phyloP scores from a whole-genome alignment of 1,140 invertebrate species.

The Euura lappo region DNA sequence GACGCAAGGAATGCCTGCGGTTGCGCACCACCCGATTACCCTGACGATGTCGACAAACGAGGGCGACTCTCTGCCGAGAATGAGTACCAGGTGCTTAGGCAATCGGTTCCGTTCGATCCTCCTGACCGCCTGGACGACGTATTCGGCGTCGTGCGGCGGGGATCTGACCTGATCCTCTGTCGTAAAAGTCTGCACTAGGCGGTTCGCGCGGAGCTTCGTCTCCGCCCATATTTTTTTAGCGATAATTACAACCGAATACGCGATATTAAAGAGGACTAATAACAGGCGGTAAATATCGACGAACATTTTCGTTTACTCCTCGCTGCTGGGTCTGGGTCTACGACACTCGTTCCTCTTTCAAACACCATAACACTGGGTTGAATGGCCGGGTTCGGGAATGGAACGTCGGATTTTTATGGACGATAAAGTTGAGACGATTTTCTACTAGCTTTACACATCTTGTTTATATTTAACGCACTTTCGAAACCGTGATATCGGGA shows the following conservation, averaged over 20 bases:
- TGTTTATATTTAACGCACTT: too few species aligned
- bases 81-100: constrained; percentile 61
- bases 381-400: too few species aligned
- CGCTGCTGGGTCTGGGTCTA: too few species aligned
- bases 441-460: too few species aligned
- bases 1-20: constrained; percentile 68
- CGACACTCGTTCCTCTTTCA: neutral
- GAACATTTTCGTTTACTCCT: neutral
- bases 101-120: constrained; percentile 34
- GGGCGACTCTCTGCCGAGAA: constrained; percentile 59
- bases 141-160: neutral
- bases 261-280: neutral
- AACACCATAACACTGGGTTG: neutral
- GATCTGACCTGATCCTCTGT: too few species aligned
- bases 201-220: neutral
- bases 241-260: neutral
- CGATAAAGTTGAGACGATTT: too few species aligned
- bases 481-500: too few species aligned
- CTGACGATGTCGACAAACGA: constrained; percentile 62
- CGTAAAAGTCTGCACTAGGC: neutral
- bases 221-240: neutral
- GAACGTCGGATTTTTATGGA: too few species aligned
- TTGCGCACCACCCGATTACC: constrained; percentile 70
- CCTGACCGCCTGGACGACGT: neutral
- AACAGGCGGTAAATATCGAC: neutral